phyloP scores from a whole-genome alignment of 2,888 invertebrate genomes.

The Incurvaria masculella region DNA sequence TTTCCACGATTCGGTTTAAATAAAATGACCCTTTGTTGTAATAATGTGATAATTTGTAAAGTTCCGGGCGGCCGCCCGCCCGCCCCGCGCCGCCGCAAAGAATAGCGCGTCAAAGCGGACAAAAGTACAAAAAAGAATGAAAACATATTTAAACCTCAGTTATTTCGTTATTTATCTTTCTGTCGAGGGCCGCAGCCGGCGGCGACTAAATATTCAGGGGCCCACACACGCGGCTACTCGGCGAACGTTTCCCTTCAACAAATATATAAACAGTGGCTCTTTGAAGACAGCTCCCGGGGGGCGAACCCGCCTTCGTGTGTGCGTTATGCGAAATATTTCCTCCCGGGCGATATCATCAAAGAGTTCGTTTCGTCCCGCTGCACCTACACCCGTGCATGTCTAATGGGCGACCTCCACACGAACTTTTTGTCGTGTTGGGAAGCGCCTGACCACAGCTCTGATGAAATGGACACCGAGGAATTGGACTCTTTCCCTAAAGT shows the following conservation, averaged over 20 bases:
- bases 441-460: too few relatives aligned
- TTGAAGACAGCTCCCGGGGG: conserved; percentile 25
- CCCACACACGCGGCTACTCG: conserved; percentile 17
- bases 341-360: too few relatives aligned
- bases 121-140: conserved; percentile 19
- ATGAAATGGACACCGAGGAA: too few relatives aligned
- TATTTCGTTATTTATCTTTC: conserved; percentile 40
- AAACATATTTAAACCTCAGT: conserved; percentile 46
- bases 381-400: too few relatives aligned
- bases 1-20: background rate
- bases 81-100: background rate
- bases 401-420: too few relatives aligned
- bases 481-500: too few relatives aligned
- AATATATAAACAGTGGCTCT: conserved; percentile 46
- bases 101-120: background rate
- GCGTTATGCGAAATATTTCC: background rate
- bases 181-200: conserved; percentile 32
- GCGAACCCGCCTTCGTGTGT: background rate
- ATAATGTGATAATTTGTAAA: background rate
- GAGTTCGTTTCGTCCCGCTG: too few relatives aligned
- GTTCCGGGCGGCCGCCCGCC: background rate
- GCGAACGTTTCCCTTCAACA: conserved; percentile 25
- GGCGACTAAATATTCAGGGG: conserved; percentile 45
- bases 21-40: background rate
- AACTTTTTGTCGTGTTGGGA: too few relatives aligned